These are phyloP conservation scores for Gavia stellata DNA, from an alignment of 2,113 vertebrate species.

Conservation along the genomic window DNA sequence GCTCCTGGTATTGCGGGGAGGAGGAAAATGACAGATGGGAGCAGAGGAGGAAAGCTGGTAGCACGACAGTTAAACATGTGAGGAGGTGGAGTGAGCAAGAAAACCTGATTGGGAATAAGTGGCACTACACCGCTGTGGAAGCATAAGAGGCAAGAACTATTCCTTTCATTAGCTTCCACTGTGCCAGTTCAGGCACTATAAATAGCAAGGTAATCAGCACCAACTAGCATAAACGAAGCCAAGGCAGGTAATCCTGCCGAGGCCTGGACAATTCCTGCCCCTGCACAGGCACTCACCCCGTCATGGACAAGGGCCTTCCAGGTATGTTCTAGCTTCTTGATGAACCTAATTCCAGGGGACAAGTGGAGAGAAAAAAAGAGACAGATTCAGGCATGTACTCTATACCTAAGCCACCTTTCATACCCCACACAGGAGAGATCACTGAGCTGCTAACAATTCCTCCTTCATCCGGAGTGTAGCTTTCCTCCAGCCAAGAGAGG, in stretches of 20 bases:
- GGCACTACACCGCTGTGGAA: background rate
- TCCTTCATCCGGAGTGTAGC: fast-evolving
- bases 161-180: background rate
- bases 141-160: background rate
- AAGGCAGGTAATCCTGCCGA: background rate
- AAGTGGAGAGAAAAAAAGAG: background rate
- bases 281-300: conserved; percentile 80
- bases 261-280: background rate
- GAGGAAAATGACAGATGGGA: background rate
- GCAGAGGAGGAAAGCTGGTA: background rate
- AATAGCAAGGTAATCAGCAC: background rate
- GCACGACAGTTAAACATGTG: background rate
- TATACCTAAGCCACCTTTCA: background rate
- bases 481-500: background rate
- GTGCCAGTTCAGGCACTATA: background rate
- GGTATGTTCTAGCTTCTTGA: conserved; percentile 97
- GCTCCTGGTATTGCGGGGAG: background rate
- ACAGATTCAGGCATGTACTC: background rate
- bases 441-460: background rate
- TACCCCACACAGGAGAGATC: background rate
- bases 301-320: conserved; percentile 98
- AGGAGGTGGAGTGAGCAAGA: conserved; percentile 6
- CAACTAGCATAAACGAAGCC: background rate
- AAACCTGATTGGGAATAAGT: background rate
- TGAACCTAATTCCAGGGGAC: conserved; percentile 77